A percentile compares a stretch with the other conserved stretches of the same genome.
Conservation (phyloP, 2,888 invertebrate genomes). For the Malacosoma neustria region DNA sequence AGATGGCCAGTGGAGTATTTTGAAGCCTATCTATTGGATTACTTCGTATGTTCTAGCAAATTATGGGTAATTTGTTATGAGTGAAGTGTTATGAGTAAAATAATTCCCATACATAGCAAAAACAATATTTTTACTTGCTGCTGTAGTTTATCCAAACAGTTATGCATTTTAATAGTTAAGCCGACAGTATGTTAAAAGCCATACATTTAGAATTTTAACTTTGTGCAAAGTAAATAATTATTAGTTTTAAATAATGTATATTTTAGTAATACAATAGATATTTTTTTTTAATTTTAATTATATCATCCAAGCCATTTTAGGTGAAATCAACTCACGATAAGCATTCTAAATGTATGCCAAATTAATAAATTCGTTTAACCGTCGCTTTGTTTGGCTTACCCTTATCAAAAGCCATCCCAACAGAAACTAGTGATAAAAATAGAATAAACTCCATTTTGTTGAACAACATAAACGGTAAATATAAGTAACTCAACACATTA, state of each 20-base stretch:
- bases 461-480: slow-evolving; percentile 8
- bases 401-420: slow-evolving; percentile 44
- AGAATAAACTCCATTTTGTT: slow-evolving; percentile 39
- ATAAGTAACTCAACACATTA: neutral
- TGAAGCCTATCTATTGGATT: too few relatives aligned
- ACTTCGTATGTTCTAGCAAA: too few relatives aligned
- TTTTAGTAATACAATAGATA: slow-evolving; percentile 1
- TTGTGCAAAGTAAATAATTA: neutral
- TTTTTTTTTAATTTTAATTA: neutral
- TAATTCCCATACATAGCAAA: too few relatives aligned
- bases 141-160: too few relatives aligned
- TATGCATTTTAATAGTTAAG: too few relatives aligned
- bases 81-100: too few relatives aligned
- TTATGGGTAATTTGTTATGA: too few relatives aligned
- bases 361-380: neutral
- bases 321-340: neutral
- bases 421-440: slow-evolving; percentile 37
- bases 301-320: neutral
- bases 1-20: too few relatives aligned
- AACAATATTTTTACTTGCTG: too few relatives aligned
- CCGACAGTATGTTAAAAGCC: too few relatives aligned
- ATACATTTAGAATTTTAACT: neutral
- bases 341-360: neutral
- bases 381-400: slow-evolving; percentile 23
- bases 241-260: neutral